These are phyloP conservation scores for Cephalopachus bancanus DNA, from an alignment of 2,797 vertebrate species.

Conservation along the genomic window DNA sequence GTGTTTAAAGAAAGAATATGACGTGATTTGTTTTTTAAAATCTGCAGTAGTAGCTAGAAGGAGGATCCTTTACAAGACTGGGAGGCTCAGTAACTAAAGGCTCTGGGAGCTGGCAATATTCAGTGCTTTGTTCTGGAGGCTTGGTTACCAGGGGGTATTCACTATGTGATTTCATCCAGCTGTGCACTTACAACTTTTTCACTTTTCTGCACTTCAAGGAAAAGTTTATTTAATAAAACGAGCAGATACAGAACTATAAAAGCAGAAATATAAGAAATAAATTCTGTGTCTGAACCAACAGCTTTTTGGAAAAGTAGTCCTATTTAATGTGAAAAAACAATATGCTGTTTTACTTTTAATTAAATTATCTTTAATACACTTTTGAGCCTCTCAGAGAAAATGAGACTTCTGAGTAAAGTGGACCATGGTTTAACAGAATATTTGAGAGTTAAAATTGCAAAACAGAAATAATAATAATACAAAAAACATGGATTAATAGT, in stretches of 20 bases:
- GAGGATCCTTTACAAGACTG: background rate
- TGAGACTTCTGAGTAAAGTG: background rate
- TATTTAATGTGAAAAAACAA: background rate
- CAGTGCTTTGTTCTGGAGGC: background rate
- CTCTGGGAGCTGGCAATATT: background rate
- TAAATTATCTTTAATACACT: background rate
- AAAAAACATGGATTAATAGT: background rate
- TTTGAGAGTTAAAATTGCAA: background rate
- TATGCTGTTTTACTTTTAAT: background rate
- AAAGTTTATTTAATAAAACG: background rate
- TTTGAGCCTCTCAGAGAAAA: background rate
- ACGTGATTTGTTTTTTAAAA: background rate
- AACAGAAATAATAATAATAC: background rate
- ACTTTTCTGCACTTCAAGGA: background rate
- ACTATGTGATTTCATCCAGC: background rate
- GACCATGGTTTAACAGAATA: no score
- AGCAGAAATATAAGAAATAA: background rate
- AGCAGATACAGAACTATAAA: background rate
- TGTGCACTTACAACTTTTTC: background rate
- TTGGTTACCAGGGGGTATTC: no score
- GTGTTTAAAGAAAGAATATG: background rate
- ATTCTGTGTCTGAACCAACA: background rate
- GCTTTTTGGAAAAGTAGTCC: background rate
- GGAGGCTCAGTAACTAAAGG: background rate
- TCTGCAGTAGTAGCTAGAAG: background rate